Conservation (phyloP, 2,888 invertebrate species). For the Ophioninae sp. region DNA sequence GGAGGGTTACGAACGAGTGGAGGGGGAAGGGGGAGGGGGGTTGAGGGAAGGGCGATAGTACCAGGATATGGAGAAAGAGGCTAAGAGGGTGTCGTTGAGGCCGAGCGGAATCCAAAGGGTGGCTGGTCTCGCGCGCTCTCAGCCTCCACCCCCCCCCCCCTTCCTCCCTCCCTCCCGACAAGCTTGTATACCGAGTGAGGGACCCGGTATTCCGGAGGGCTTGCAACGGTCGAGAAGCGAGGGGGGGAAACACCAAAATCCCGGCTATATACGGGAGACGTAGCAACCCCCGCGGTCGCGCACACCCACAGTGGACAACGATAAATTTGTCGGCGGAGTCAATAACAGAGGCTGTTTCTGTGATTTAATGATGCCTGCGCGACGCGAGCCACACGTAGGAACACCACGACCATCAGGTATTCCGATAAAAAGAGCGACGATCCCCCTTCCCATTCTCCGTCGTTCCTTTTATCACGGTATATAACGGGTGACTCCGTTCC, state of each 20-base stretch:
- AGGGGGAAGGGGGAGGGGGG: too few relatives aligned
- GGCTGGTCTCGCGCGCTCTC: constrained; percentile 55
- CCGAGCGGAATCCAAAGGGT: constrained; percentile 45
- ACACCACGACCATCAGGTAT: constrained; percentile 19
- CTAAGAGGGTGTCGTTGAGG: too few relatives aligned
- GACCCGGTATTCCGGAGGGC: too few relatives aligned
- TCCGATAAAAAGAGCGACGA: constrained; percentile 1
- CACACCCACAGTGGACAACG: constrained; percentile 76
- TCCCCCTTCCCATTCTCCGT: too few relatives aligned
- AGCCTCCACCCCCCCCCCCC: constrained; percentile 59
- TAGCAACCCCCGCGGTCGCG: constrained; percentile 64
- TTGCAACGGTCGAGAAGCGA: too few relatives aligned
- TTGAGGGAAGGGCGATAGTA: too few relatives aligned
- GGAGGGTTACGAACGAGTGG: not conserved
- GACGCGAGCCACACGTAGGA: constrained; percentile 57
- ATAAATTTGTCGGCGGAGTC: constrained; percentile 81
- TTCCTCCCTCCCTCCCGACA: constrained; percentile 29
- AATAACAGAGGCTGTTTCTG: constrained; percentile 80
- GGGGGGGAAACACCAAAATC: too few relatives aligned
- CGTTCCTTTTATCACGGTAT: too few relatives aligned
- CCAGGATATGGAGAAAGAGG: too few relatives aligned
- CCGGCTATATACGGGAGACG: too few relatives aligned
- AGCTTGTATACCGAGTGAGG: too few relatives aligned
- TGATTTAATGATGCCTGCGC: constrained; percentile 80
- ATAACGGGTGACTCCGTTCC: too few relatives aligned